A percentile compares a stretch with the other conserved stretches of the same genome.
Evolutionary conservation across 2,888 invertebrate genomes (phyloP).

Genomic region (Schizaphis graminum): DNA sequence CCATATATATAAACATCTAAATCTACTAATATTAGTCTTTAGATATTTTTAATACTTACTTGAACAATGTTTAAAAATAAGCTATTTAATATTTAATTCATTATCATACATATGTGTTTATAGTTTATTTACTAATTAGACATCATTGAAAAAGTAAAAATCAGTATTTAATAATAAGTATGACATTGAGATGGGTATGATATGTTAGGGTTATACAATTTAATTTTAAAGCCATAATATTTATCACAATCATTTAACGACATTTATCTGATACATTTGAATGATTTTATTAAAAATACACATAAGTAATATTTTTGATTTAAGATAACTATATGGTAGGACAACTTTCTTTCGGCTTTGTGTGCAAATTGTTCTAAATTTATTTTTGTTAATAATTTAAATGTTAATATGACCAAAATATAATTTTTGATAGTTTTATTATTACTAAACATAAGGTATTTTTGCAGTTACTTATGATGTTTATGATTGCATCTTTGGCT

Average conservation of each 20-base stretch:
- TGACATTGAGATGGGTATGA: background rate
- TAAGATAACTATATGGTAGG: background rate
- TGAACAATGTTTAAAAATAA: no score
- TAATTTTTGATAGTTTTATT: background rate
- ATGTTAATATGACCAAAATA: constrained; percentile 39
- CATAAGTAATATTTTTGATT: background rate
- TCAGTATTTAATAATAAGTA: background rate
- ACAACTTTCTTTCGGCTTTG: background rate
- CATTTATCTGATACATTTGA: background rate
- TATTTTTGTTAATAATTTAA: background rate
- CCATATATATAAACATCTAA: no score
- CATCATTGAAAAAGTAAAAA: background rate
- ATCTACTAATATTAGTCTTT: no score
- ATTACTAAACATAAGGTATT: constrained; percentile 42
- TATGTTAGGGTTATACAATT: background rate
- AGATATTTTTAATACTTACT: no score
- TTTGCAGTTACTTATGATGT: constrained; percentile 62
- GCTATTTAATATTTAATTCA: no score
- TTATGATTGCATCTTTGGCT: constrained; percentile 54
- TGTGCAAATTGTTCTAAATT: background rate
- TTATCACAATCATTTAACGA: no score
- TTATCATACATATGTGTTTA: no score
- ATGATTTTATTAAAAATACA: background rate
- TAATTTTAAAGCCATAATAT: background rate
- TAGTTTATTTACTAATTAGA: background rate